These are phyloP conservation scores for Xiphorhynchus elegans DNA, from an alignment of 2,113 vertebrate genomes.

Conservation along the genomic window DNA sequence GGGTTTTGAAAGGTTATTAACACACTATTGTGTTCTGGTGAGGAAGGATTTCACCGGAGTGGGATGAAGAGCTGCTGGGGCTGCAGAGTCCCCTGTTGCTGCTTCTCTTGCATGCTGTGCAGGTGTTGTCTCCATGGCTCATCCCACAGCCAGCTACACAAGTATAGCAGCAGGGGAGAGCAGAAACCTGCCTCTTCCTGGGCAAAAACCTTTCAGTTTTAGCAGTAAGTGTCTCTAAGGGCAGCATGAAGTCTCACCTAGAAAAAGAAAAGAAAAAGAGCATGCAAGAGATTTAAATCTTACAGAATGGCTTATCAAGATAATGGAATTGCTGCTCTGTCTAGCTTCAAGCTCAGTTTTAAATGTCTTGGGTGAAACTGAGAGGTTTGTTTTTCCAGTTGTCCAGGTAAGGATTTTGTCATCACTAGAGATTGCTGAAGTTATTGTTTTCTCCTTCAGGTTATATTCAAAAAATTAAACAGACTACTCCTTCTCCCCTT, in stretches of 20 bases:
- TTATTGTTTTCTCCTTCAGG: slow-evolving; percentile 14
- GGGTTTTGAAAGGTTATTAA: slow-evolving; percentile 38
- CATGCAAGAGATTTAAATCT: neutral
- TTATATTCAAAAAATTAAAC: slow-evolving; percentile 43
- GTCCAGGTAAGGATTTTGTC: neutral
- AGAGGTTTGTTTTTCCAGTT: neutral
- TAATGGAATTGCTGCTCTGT: neutral
- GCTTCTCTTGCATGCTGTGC: neutral
- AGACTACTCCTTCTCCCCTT: neutral
- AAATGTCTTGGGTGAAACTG: neutral
- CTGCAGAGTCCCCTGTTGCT: neutral
- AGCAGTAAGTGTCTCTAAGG: neutral
- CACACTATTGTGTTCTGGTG: neutral
- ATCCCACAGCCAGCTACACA: neutral
- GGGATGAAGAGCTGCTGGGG: neutral
- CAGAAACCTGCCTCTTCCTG: neutral
- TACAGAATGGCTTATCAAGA: neutral
- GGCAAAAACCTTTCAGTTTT: neutral
- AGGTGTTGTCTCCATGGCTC: neutral
- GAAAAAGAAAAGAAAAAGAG: neutral
- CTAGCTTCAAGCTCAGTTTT: neutral
- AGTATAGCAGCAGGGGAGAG: neutral
- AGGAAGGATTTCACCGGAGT: neutral
- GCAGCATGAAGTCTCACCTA: neutral
- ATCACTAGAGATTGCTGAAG: neutral